Evolutionary conservation across 2,888 invertebrate species (phyloP), one percentile per base, ranked within the genome.

Genomic region (Sinhomidia bicolor): DNA sequence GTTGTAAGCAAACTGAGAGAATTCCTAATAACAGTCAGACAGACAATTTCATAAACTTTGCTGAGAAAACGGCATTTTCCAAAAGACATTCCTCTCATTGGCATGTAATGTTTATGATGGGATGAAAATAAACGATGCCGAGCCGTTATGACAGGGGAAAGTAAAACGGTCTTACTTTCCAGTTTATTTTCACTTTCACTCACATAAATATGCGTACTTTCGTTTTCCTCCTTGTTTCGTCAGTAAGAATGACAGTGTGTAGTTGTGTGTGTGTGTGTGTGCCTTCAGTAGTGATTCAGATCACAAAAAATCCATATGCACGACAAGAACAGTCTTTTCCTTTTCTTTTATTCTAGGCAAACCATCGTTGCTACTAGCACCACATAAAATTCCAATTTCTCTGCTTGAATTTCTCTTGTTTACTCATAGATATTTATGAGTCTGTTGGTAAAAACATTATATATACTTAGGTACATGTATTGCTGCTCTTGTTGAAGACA

Each of bases 351-450:
- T n/a, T 57, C 4, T 57, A 17, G 2, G 2, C 6, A 26, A 60
- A 60, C 6, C 26, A 26, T 26, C 60, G 26, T 60, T 60, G 60
- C 26, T 10, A 0, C 26, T n/a, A 60, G 3, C 62, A 17, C 54
- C 6, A 17, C 20, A 12, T n/a, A 26, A 26, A 60, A 60, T 23
- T 9, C 9, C 23, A 9, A 23, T 14, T 26, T 60, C 65, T 65
- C 47, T 81, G 41, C 65, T 65, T 47, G 47, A 81, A 65, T 65
- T 65, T 9, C 81, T 17, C 65, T 36, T 81, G 29, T 32, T 47
- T 65, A 65, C 65, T 51, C 47, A 47, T 65, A 47, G n/a, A n/a
- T n/a, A n/a, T n/a, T n/a, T 14, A 47, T 62, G 80, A 17, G 54
- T 54, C 5, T 54, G 23, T 14, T 26, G 5, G 23, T 60, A 10